Percentiles rank a stretch among this genome's conserved stretches.
These are phyloP conservation scores for Micoletzkya japonica DNA, from an alignment of 2,888 invertebrate species.

Conservation along the genomic window DNA sequence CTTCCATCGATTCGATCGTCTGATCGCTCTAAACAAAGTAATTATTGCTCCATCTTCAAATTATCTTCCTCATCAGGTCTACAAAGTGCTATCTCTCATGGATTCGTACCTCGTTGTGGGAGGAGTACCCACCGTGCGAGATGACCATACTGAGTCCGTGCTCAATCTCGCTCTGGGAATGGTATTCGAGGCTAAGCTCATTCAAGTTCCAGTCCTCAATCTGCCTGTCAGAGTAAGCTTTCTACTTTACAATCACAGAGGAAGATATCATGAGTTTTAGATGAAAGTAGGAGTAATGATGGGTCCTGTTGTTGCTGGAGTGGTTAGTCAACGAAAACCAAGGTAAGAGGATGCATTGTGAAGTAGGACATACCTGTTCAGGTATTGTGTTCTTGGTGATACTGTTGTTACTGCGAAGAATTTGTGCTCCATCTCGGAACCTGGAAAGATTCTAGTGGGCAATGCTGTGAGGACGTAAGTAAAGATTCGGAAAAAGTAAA, in stretches of 20 bases:
- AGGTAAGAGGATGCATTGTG: conserved; percentile 33
- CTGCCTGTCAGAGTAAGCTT: conserved; percentile 44
- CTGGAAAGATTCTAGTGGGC: conserved; percentile 52
- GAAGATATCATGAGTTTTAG: neutral
- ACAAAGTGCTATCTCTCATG: conserved; percentile 62
- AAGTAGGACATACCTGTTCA: conserved; percentile 15
- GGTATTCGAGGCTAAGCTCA: conserved; percentile 58
- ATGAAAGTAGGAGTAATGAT: conserved; percentile 12
- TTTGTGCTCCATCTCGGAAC: conserved; percentile 36
- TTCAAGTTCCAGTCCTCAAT: conserved; percentile 50
- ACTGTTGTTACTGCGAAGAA: conserved; percentile 51
- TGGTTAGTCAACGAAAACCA: conserved; percentile 53
- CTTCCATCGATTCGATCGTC: conserved; percentile 61
- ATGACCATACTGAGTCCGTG: conserved; percentile 59
- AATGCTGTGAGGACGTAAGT: conserved; percentile 53
- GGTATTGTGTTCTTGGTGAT: conserved; percentile 55
- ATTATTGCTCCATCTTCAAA: neutral
- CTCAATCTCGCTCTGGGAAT: conserved; percentile 64
- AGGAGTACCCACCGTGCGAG: conserved; percentile 63
- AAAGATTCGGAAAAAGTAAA: too few relatives aligned
- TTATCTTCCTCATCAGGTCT: conserved; percentile 37
- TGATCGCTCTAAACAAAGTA: conserved; percentile 45
- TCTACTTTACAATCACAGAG: neutral
- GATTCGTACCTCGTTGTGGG: conserved; percentile 64
- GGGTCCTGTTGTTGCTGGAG: conserved; percentile 55